Evolutionary conservation across 2,888 invertebrate species (phyloP).

Genomic region (Watsonalla cultraria): DNA sequence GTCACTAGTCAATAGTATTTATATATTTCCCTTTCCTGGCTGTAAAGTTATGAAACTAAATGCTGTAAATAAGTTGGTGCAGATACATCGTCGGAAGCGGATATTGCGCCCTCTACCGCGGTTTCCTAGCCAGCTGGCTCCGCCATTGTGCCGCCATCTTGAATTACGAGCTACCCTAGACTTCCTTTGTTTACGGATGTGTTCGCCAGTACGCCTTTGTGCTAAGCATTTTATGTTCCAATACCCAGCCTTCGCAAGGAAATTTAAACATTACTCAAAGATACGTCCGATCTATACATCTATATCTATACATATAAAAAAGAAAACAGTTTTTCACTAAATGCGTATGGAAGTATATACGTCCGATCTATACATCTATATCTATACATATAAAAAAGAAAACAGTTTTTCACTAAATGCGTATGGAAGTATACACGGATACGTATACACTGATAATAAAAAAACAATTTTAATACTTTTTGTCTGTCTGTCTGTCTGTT

Average conservation of each 20-base stretch:
- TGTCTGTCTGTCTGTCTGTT: no score
- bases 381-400: no score
- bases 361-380: no score
- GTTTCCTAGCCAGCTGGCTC: constrained; percentile 13
- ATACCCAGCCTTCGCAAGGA: neutral
- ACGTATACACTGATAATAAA: no score
- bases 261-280: neutral
- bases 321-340: no score
- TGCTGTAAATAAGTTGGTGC: neutral
- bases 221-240: neutral
- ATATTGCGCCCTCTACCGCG: constrained; percentile 34
- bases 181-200: constrained; percentile 3
- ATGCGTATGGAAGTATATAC: no score
- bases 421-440: no score
- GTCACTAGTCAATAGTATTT: no score
- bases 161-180: neutral
- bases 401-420: no score
- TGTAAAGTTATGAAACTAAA: neutral
- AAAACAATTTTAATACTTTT: no score
- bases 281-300: no score
- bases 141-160: neutral
- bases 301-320: no score
- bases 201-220: neutral
- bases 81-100: constrained; percentile 19
- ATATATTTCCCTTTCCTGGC: neutral